These are phyloP conservation scores for Papilio elwesi DNA, from an alignment of 2,888 invertebrate genomes.

Conservation along the genomic window DNA sequence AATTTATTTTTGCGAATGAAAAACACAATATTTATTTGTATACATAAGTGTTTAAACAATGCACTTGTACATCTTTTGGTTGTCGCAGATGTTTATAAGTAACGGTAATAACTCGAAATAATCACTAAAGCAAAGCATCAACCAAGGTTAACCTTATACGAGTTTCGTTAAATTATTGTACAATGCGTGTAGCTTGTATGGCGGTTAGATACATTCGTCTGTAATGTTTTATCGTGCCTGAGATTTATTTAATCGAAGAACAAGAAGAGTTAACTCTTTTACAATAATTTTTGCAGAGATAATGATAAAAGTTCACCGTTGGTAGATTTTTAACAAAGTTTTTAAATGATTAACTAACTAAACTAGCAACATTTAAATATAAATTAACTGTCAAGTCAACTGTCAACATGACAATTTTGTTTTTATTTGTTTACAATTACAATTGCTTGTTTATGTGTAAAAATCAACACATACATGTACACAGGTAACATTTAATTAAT, in stretches of 20 bases:
- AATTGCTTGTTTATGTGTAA: background rate
- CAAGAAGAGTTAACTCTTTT: background rate
- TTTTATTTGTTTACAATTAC: constrained; percentile 12
- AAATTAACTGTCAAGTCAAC: background rate
- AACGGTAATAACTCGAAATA: no score
- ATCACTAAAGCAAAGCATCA: no score
- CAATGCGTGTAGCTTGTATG: no score
- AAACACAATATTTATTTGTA: no score
- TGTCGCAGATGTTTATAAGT: no score
- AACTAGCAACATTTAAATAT: background rate
- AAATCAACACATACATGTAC: no score
- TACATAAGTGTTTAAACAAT: no score
- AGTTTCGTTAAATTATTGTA: no score
- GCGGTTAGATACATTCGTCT: no score
- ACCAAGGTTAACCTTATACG: no score
- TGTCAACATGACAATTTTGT: background rate
- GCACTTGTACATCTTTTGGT: no score
- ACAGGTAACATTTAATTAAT: background rate
- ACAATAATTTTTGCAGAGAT: background rate
- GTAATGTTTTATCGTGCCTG: background rate
- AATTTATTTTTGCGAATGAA: no score
- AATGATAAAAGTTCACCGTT: background rate
- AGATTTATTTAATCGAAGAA: background rate
- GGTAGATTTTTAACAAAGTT: background rate
- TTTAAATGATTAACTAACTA: background rate